Percentiles rank a stretch among this genome's conserved stretches.
phyloP scores from a whole-genome alignment of 2,113 vertebrate genomes.

The Etia nguti region DNA sequence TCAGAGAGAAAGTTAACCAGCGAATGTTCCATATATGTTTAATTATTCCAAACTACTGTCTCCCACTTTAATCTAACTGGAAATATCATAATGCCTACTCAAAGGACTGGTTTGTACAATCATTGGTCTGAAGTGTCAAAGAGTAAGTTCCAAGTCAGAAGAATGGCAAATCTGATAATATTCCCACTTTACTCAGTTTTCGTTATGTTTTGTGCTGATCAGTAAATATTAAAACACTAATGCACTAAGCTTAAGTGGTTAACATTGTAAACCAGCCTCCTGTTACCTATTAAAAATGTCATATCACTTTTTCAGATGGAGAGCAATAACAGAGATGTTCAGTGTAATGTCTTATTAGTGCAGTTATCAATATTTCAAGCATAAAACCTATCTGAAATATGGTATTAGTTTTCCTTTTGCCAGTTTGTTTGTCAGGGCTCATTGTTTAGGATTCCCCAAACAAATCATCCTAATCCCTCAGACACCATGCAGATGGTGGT shows the following conservation, averaged over 20 bases:
- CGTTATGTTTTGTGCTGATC: neutral
- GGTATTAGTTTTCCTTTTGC: neutral
- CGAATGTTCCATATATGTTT: neutral
- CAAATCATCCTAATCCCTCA: constrained; percentile 31
- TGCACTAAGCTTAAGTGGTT: neutral
- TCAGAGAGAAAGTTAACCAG: neutral
- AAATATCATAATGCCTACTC: neutral
- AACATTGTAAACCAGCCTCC: neutral
- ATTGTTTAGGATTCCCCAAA: constrained; percentile 14
- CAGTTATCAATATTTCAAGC: neutral
- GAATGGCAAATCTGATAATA: neutral
- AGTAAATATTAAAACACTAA: neutral
- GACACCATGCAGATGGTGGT: constrained; percentile 49
- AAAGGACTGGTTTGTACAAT: neutral
- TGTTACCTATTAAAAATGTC: neutral
- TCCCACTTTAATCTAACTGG: neutral
- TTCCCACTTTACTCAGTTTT: neutral
- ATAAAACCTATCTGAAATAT: neutral
- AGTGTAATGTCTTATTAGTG: neutral
- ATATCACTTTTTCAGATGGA: neutral
- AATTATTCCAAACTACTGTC: neutral
- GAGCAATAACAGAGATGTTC: neutral
- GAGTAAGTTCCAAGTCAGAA: neutral
- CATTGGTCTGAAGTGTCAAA: neutral
- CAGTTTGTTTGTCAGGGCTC: neutral